Percentiles rank a stretch among this genome's conserved stretches.
These are phyloP conservation scores for Coenobita brevimanus DNA, from an alignment of 1,140 invertebrate species.

Conservation along the genomic window DNA sequence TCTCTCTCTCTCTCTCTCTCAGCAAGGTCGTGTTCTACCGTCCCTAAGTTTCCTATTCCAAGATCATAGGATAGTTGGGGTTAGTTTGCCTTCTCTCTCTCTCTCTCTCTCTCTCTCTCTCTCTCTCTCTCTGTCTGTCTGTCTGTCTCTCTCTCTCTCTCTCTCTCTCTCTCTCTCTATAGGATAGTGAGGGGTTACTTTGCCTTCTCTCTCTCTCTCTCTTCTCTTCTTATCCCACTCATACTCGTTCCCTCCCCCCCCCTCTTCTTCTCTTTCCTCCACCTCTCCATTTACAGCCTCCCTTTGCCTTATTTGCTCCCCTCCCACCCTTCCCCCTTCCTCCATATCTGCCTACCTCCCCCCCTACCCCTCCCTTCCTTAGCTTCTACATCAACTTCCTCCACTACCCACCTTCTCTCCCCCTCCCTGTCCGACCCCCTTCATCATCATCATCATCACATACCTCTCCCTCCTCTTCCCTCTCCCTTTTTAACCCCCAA, in stretches of 20 bases:
- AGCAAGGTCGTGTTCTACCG: no score
- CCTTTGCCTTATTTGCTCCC: not conserved
- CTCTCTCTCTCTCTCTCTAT: slow-evolving; percentile 3
- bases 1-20: no score
- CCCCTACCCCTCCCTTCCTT: not conserved
- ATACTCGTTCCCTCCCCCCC: not conserved
- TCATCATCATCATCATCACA: not conserved
- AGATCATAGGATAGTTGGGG: no score
- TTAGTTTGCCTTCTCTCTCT: no score
- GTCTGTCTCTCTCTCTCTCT: not conserved
- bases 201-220: not conserved
- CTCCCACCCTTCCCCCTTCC: not conserved
- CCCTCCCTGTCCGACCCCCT: not conserved
- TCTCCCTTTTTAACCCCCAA: no score
- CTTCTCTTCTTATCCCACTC: not conserved
- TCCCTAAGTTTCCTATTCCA: no score
- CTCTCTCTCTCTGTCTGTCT: not conserved
- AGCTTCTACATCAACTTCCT: not conserved
- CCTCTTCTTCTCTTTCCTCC: not conserved
- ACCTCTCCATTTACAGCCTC: not conserved
- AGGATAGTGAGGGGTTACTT: no score
- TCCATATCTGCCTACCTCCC: not conserved
- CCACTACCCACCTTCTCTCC: no score
- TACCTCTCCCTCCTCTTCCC: no score
- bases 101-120: no score